A percentile compares a stretch with the other conserved stretches of the same genome.
Evolutionary conservation across 2,113 vertebrate genomes (phyloP).

Genomic region (Cyanocitta stelleri): DNA sequence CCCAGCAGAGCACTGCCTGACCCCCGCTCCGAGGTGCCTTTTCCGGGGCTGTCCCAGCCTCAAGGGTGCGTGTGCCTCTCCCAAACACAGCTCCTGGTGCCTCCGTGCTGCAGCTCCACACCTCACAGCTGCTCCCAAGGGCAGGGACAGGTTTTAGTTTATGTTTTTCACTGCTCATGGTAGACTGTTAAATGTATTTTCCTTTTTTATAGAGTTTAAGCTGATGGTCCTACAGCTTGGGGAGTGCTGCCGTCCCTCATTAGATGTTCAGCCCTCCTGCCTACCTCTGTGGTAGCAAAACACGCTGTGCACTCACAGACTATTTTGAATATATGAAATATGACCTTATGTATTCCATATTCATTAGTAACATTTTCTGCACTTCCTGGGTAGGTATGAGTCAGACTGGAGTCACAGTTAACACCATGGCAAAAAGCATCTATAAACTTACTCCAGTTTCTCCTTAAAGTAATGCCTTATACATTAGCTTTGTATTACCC

Average conservation of each 20-base stretch:
- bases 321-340: not conserved
- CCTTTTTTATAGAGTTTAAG: not conserved
- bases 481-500: not conserved
- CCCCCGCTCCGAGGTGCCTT: not conserved
- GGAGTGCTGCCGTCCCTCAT: not conserved
- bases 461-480: not conserved
- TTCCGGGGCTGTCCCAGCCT: not conserved
- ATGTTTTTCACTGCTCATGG: not conserved
- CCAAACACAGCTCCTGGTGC: not conserved
- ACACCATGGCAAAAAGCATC: not conserved
- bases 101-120: not conserved
- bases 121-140: not conserved
- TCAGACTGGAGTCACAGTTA: not conserved
- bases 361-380: not conserved
- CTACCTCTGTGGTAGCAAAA: not conserved
- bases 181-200: not conserved
- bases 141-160: not conserved
- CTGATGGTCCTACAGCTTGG: not conserved
- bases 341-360: slow-evolving; percentile 8
- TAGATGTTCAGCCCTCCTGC: not conserved
- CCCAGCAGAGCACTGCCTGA: slow-evolving; percentile 59
- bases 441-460: not conserved
- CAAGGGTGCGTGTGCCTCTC: not conserved
- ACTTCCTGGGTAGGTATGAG: slow-evolving; percentile 3
- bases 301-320: not conserved